Evolutionary conservation across 2,113 vertebrate species (phyloP).

Genomic region (Bubalus kerabau): DNA sequence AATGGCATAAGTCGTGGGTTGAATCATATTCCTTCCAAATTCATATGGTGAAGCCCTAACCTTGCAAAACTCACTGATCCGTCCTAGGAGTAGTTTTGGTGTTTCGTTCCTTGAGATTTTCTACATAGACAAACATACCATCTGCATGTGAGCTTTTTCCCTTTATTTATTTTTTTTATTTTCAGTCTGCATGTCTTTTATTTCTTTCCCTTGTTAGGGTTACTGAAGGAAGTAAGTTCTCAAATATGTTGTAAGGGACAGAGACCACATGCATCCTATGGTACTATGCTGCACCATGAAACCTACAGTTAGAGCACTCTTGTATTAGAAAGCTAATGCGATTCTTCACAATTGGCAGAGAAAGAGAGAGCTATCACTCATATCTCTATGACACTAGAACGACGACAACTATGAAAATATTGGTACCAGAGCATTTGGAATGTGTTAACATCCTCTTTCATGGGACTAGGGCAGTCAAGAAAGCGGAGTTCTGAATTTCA

Average conservation of each 20-base stretch:
- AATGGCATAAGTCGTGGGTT: neutral
- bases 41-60: neutral
- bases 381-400: too few relatives aligned
- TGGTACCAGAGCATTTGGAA: too few relatives aligned
- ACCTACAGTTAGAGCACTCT: neutral
- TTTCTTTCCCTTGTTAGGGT: neutral
- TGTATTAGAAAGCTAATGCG: neutral
- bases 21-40: neutral
- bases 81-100: neutral
- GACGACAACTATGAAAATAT: neutral
- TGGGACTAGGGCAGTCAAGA: too few relatives aligned
- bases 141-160: neutral
- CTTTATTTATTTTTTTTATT: neutral
- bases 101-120: neutral
- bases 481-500: neutral
- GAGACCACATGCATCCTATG: neutral
- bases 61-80: neutral
- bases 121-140: neutral
- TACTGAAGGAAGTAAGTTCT: neutral
- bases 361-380: neutral
- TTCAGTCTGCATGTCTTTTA: neutral
- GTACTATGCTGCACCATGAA: neutral
- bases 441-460: neutral
- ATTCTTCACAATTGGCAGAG: neutral
- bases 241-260: neutral